These are phyloP conservation scores for Coturnix japonica DNA, from an alignment of 2,113 vertebrate genomes.

Conservation along the genomic window DNA sequence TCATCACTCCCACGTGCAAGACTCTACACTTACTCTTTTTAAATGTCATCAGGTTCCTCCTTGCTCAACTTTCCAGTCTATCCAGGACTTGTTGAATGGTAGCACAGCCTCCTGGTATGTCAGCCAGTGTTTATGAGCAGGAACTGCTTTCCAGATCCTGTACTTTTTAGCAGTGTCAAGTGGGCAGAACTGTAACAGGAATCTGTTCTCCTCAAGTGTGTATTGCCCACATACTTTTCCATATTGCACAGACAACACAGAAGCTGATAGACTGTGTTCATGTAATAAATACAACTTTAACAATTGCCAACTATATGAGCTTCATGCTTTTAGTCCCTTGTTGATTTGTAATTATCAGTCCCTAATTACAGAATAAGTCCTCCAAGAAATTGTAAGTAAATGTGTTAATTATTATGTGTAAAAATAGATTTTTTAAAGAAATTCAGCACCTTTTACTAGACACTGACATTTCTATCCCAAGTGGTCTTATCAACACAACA, in stretches of 20 bases:
- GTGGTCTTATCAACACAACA: conserved; percentile 17
- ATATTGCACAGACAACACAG: background rate
- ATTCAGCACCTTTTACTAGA: conserved; percentile 26
- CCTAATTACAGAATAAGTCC: background rate
- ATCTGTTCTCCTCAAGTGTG: background rate
- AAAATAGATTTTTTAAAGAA: conserved; percentile 45
- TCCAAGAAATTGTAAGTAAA: conserved; percentile 38
- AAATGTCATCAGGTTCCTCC: too few relatives aligned
- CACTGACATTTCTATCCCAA: conserved; percentile 33
- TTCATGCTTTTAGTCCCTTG: background rate
- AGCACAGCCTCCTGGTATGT: too few relatives aligned
- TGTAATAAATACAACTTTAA: background rate
- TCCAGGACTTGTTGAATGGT: too few relatives aligned
- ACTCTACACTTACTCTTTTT: too few relatives aligned
- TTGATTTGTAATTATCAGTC: background rate
- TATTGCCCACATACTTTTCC: background rate
- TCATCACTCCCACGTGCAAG: too few relatives aligned
- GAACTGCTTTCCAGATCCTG: background rate
- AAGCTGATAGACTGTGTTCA: background rate
- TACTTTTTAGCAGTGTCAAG: background rate
- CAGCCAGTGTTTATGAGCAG: background rate
- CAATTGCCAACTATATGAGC: background rate
- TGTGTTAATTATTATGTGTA: conserved; percentile 35
- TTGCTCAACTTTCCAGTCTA: too few relatives aligned
- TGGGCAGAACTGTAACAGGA: background rate